Base-by-base conservation (phyloP, 2,888 invertebrate species). In the Trissolcus japonicus region DNA sequence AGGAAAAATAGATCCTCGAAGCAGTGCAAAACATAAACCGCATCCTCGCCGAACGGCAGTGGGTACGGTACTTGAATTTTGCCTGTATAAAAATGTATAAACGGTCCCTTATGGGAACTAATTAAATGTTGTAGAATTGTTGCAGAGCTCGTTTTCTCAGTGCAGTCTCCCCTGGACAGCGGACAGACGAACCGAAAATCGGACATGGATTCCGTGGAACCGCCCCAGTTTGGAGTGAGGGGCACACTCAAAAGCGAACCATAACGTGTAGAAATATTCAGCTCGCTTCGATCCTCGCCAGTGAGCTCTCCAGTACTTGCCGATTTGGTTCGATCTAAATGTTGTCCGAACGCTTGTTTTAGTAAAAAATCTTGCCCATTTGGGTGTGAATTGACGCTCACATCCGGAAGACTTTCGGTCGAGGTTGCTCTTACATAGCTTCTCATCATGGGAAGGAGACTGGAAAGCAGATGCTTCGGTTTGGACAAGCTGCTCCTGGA, bases 271-370 rank as follows among this genome's bases (percentile, higher is more conserved):
- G 71, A 14, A 7, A 21, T 60, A 29, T 74, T 48, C 21, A 79
- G 6, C 19, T 19, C 6, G 35, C 63, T 67, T 57, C 48, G 65
- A 56, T 46, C 53, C 40, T 67, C 68, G n/a, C 59, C 80, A 1
- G 83, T 83, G 1, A 89, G 77, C 79, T 88, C 87, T 6, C 88
- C 87, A 1, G 87, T 88, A 55, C 88, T 88, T 0, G 88, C 88
- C 0, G 88, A 89, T 76, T 88, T 89, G 0, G 82, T 66, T 9
- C 88, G 82, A 67, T 88, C 87, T 7, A 86, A 80, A 56, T 77
- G 62, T 53, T 86, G 84, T 1, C 61, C 50, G 79, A 79, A 79
- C 13, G 59, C 62, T 9, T 60, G 63, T 11, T 79, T 67, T 2
- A 82, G 16, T 13, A 81, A 25, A 76, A 79, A 81, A 4, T 79